Conservation (phyloP, 1,140 invertebrate species). For the Bombus waltoni region DNA sequence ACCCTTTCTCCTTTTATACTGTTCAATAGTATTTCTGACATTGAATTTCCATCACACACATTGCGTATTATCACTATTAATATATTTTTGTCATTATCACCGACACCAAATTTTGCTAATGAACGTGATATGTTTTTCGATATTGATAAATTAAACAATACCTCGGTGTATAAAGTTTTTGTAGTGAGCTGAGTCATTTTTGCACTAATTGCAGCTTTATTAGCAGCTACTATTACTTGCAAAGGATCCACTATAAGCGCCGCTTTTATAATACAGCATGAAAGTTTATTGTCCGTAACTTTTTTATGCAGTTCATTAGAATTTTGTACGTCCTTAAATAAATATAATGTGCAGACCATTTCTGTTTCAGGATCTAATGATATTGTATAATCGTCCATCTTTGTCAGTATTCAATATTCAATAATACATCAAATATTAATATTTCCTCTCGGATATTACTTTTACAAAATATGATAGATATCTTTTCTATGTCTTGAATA, state of each 20-base stretch:
- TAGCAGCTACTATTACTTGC: slow-evolving; percentile 87
- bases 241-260: slow-evolving; percentile 85
- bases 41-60: slow-evolving; percentile 72
- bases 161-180: slow-evolving; percentile 86
- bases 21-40: slow-evolving; percentile 73
- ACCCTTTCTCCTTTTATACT: slow-evolving; percentile 82
- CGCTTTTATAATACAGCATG: slow-evolving; percentile 86
- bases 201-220: slow-evolving; percentile 85
- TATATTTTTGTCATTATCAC: slow-evolving; percentile 83
- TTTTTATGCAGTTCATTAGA: slow-evolving; percentile 82
- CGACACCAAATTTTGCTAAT: slow-evolving; percentile 86
- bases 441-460: background rate
- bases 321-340: slow-evolving; percentile 86
- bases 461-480: background rate
- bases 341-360: slow-evolving; percentile 82
- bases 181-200: slow-evolving; percentile 84
- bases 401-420: background rate
- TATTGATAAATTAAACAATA: slow-evolving; percentile 87
- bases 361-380: slow-evolving; percentile 81
- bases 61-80: slow-evolving; percentile 84
- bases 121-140: slow-evolving; percentile 88
- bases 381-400: slow-evolving; percentile 59
- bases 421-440: background rate
- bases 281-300: slow-evolving; percentile 83
- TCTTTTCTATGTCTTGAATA: background rate